Evolutionary conservation across 1,140 invertebrate genomes (phyloP), one percentile per base, ranked within the genome.

Genomic region (Brachionus angularis): DNA sequence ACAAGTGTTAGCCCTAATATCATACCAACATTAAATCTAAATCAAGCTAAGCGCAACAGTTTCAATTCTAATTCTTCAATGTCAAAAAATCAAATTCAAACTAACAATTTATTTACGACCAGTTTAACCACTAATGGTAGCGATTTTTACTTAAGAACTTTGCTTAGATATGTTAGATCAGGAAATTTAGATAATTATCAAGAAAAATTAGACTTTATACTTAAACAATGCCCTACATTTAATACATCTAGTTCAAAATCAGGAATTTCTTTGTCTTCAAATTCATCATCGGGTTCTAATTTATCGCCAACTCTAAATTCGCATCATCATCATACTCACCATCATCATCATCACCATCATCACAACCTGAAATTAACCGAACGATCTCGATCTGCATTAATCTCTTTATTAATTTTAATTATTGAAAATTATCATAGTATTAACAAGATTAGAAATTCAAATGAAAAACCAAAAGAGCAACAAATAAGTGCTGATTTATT

Each of bases 131-230:
- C 10, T 12, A 58, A 39, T 58, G 18, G 36, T 5, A 36, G 39
- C 3, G 42, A 47, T 29, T 67, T 67, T 34, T 67, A 67, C 29
- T 67, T 67, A 14, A 46, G 31, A n/a, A 47, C 39, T n/a, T 36
- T 67, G 33, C 7, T 67, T 14, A 39, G 42, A n/a, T 67, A 47
- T 8, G 44, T 50, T 31, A 46, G 62, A 14, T 67, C 62, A 16
- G 62, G 62, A 5, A 50, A 50, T 21, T 16, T 12, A 18, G 39
- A 29, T 4, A 67, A 67, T 34, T 67, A 34, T 36, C 21, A 29
- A 7, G 62, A 67, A 67, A 67, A 67, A 50, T 31, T 67, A 34
- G 47, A 46, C 21, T 67, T 67, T 47, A 46, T 67, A 21, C 27
- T 67, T n/a, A 46, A 34, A 25, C 62, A 67, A 67, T 67, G 62